phyloP scores from a whole-genome alignment of 2,797 vertebrate genomes.

The Oreochromis mossambicus region DNA sequence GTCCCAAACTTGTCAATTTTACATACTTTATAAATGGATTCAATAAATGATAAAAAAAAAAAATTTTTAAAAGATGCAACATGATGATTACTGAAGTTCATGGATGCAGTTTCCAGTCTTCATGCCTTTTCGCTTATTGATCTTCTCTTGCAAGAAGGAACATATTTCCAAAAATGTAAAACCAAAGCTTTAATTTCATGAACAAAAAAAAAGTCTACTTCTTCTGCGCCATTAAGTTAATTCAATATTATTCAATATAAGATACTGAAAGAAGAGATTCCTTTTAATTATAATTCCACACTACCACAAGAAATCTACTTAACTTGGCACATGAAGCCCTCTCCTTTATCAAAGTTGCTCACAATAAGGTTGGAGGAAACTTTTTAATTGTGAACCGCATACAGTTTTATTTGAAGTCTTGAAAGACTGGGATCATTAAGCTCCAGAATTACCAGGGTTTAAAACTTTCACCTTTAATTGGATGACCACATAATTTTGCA shows the following conservation, averaged over 20 bases:
- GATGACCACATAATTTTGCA: constrained; percentile 53
- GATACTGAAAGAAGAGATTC: not conserved
- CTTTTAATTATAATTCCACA: not conserved
- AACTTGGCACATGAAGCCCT: not conserved
- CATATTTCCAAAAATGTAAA: not conserved
- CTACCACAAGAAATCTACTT: not conserved
- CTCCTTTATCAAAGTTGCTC: not conserved
- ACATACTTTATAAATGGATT: not conserved
- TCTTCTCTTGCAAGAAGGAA: not conserved
- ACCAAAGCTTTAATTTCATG: not conserved
- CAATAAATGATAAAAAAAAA: not conserved
- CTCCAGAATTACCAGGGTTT: constrained; percentile 33
- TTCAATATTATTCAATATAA: not conserved
- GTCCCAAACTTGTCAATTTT: not conserved
- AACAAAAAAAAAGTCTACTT: not conserved
- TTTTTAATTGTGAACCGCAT: constrained; percentile 27
- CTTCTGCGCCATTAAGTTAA: not conserved
- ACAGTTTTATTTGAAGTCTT: constrained; percentile 30
- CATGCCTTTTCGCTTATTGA: not conserved
- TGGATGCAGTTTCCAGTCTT: not conserved
- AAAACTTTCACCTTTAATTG: constrained; percentile 49
- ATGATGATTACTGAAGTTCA: not conserved
- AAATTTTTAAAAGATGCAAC: not conserved
- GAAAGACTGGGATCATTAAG: constrained; percentile 37
- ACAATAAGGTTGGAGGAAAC: constrained; percentile 4